Percentiles rank a stretch among this genome's conserved stretches.
phyloP scores from a whole-genome alignment of 2,113 vertebrate genomes.

The Potamarius usumacintae region DNA sequence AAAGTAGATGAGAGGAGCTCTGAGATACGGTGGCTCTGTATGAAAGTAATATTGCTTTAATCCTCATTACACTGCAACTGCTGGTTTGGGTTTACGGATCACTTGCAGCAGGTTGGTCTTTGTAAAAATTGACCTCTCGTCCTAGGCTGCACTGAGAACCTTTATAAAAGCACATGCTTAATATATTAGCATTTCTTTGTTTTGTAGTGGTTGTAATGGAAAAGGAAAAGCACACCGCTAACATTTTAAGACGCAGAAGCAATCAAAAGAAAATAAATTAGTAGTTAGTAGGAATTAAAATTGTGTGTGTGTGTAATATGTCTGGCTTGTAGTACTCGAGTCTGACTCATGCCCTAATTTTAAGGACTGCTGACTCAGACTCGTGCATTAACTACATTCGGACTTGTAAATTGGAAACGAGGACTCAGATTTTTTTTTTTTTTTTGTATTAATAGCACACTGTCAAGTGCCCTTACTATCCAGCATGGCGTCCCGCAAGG shows the following conservation, averaged over 20 bases:
- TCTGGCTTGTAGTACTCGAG: no score
- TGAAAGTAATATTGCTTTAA: background rate
- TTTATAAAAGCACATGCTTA: background rate
- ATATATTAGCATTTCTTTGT: background rate
- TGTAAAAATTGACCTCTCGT: background rate
- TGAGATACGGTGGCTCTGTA: background rate
- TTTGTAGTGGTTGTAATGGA: background rate
- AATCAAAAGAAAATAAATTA: background rate
- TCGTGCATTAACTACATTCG: no score
- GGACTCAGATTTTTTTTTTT: no score
- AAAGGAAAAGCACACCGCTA: background rate
- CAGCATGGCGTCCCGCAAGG: no score
- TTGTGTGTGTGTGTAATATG: no score
- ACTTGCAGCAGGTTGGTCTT: background rate
- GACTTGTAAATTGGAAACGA: no score
- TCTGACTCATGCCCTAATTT: no score
- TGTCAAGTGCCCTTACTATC: no score
- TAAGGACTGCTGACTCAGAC: no score
- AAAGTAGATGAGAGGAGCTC: constrained; percentile 14
- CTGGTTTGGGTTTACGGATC: background rate
- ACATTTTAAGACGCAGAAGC: background rate
- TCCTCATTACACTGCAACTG: background rate
- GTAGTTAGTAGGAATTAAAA: background rate
- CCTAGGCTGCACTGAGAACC: background rate
- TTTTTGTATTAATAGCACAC: no score